Evolutionary conservation across 2,888 invertebrate species (phyloP), one percentile per base, ranked within the genome.

Genomic region (Limnephilus auricula): DNA sequence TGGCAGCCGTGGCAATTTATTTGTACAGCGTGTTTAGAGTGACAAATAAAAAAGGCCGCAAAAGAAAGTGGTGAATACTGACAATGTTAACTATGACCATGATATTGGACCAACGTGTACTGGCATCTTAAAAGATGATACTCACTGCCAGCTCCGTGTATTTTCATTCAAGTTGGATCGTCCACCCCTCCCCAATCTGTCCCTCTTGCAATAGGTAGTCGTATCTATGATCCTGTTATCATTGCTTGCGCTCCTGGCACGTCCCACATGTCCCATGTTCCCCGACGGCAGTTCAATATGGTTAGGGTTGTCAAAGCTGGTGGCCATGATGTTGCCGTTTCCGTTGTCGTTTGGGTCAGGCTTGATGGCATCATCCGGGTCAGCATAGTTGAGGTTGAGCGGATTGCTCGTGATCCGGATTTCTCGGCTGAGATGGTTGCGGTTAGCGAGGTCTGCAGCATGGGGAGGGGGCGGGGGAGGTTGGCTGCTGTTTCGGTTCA

Each of bases 331-430:
- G 93, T 96, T 95, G 2, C 95, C 96, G 90, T 96, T 95, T 25
- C 86, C 94, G 94, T 50, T 94, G 37, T 31, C 84, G 94, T 79
- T 94, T 25, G 89, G 89, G 93, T 95, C 95, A 13, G 92, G 92
- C 25, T 94, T 94, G 90, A 96, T 96, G 13, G 96, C 96, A 94
- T 97, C 97, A 79, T 97, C 97, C 0, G 97, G 97, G 93, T 97
- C 97, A 32, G 96, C 96, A 94, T 97, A 97, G 94, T 97, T 97
- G 94, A 96, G 96, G 94, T 96, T 97, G 93, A 98, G 96, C 0
- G 98, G 98, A 95, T 98, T 98, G 92, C 97, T 96, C 37, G 98
- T 98, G 93, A 98, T 98, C 92, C 98, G 96, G 95, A 98, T 98
- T 95, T 97, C 95, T 5, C 91, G 89, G 45, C 84, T 78, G 92